Evolutionary conservation across 2,113 vertebrate genomes (phyloP).

Genomic region (Crocuta crocuta): DNA sequence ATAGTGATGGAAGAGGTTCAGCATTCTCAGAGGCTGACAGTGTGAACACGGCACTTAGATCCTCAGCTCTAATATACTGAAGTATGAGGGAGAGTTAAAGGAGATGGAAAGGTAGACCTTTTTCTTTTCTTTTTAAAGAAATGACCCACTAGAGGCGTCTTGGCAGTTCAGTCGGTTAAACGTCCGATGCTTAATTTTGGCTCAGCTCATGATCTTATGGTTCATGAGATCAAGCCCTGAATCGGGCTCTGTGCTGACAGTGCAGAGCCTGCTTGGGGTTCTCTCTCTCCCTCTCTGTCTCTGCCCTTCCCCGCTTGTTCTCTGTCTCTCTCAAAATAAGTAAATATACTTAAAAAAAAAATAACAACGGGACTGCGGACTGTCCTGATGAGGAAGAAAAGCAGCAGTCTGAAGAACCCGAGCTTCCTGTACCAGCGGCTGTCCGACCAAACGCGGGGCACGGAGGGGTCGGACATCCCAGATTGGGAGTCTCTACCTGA

Average conservation of each 20-base stretch:
- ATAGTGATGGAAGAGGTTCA: background rate
- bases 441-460: background rate
- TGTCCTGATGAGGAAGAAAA: constrained; percentile 5
- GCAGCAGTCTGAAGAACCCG: background rate
- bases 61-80: background rate
- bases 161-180: too few species aligned
- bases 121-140: background rate
- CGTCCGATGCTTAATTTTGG: too few species aligned
- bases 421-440: background rate
- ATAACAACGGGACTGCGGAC: background rate
- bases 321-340: background rate
- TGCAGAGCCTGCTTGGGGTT: too few species aligned
- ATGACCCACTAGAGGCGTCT: background rate
- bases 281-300: too few species aligned
- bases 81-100: background rate
- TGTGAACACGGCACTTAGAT: background rate
- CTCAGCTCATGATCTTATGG: too few species aligned
- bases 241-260: too few species aligned
- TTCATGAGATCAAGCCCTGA: too few species aligned
- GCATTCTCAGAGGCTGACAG: background rate
- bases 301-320: too few species aligned
- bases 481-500: background rate
- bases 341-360: background rate
- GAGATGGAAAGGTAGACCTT: background rate
- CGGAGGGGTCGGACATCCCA: too few species aligned